Percentiles rank a stretch among this genome's conserved stretches.
Conservation (phyloP, 2,888 invertebrate genomes). For the Emmelina monodactyla region DNA sequence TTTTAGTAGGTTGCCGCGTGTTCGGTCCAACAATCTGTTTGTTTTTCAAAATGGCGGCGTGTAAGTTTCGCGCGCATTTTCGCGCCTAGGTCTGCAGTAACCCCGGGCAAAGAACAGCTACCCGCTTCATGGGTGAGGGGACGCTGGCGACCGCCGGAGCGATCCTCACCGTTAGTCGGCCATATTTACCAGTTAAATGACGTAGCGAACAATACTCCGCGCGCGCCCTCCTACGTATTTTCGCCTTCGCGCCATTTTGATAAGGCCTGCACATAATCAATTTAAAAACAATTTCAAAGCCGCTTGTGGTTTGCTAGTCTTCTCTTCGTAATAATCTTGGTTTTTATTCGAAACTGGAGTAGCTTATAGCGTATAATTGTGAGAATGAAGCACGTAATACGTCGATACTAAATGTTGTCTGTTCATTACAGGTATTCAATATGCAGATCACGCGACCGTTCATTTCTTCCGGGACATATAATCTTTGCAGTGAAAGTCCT, state of each 20-base stretch:
- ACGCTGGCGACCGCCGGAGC: background rate
- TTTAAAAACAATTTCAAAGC: background rate
- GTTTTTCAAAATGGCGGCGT: too few relatives aligned
- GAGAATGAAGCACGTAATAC: background rate
- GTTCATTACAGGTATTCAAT: background rate
- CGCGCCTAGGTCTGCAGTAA: too few relatives aligned
- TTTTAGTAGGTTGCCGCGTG: too few relatives aligned
- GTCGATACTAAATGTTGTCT: background rate
- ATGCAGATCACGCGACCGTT: conserved; percentile 1
- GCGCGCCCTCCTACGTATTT: background rate
- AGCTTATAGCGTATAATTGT: too few relatives aligned
- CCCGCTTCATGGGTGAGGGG: conserved; percentile 1
- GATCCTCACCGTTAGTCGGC: background rate
- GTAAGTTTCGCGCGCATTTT: too few relatives aligned
- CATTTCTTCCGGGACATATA: conserved; percentile 1
- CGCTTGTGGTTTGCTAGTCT: too few relatives aligned
- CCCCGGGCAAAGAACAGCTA: conserved; percentile 1
- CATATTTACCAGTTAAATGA: conserved; percentile 3
- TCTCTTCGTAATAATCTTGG: too few relatives aligned
- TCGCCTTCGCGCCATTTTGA: background rate
- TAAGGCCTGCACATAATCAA: background rate
- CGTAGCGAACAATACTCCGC: background rate
- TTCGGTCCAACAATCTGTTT: too few relatives aligned
- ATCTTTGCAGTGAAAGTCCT: conserved; percentile 1
- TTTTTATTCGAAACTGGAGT: background rate